Base-by-base conservation (phyloP, 2,797 vertebrate genomes). In the Mormyrus hasselquistii region DNA sequence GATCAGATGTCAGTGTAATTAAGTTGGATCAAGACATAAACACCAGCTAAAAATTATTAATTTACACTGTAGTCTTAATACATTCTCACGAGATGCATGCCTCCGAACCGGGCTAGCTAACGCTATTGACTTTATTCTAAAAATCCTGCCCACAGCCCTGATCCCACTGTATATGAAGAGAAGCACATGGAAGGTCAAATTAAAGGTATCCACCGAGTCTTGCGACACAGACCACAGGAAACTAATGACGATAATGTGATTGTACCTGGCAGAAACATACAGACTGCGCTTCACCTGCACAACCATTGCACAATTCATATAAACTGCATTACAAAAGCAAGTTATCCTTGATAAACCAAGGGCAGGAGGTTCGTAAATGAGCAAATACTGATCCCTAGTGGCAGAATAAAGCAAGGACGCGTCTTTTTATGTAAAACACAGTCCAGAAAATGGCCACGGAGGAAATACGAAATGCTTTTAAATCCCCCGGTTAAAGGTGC, bases 401-500 rank as follows among this genome's bases (percentile, higher is more conserved):
- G 83, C 44, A 2, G 44, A 52, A 14, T 2, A 12, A 52, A 49
- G 83, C 83, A 52, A 2, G 22, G 4, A 25, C 49, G n/a, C 22
- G 22, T 76, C 34, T 19, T 76, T 76, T 76, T 16, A 76, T 16
- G 22, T 29, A 25, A 50, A 85, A 85, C 8, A 52, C 16, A 82
- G 19, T n/a, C 38, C 16, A 44, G 76, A 82, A 82, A 82, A 82
- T 82, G 76, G 76, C 76, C 76, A 82, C 76, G 16, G 41, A 82
- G 76, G 76, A 82, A 82, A 44, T 82, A 82, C 76, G 76, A 82
- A 82, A 82, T 82, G 29, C 76, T 9, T 44, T 47, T 82, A 41
- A 76, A 76, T 41, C 22, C 69, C 34, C 29, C 34, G 25, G 12
- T 76, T 76, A 82, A 47, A 82, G 38, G 38, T 47, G 16, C 41